Evolutionary conservation across 2,888 invertebrate genomes (phyloP).

Genomic region (Dasysyrphus tricinctus): DNA sequence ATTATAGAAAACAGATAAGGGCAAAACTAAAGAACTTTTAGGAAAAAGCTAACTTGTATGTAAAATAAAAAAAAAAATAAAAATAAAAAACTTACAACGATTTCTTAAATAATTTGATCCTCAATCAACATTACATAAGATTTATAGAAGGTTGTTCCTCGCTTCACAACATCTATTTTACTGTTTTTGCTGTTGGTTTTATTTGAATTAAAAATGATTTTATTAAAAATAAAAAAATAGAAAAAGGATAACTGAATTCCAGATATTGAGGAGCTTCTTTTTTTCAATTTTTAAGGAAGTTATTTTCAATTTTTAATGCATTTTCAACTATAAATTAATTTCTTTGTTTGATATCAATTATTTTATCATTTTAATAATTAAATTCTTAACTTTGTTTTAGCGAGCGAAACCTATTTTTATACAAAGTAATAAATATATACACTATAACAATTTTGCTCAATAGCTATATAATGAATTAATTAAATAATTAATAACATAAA

Average conservation of each 20-base stretch:
- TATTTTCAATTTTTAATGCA: not conserved
- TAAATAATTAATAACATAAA: constrained; percentile 48
- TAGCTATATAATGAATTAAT: constrained; percentile 27
- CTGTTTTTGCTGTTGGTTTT: no score
- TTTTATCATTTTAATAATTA: constrained; percentile 23
- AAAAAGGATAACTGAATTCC: not conserved
- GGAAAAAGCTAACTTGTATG: no score
- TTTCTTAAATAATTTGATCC: no score
- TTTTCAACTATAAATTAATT: not conserved
- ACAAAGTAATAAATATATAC: constrained; percentile 54
- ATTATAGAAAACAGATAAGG: no score
- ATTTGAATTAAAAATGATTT: no score
- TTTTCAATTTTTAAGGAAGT: not conserved
- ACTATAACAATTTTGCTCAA: constrained; percentile 62
- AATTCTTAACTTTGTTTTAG: constrained; percentile 47
- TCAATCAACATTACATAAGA: no score
- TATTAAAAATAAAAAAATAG: not conserved
- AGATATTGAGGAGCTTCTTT: not conserved
- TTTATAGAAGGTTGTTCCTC: no score
- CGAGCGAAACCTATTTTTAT: constrained; percentile 68
- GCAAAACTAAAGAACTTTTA: no score
- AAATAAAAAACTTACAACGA: no score
- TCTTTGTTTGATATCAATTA: not conserved
- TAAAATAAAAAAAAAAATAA: no score
- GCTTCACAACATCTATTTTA: no score